These are phyloP conservation scores for Pandemis corylana DNA, from an alignment of 2,888 invertebrate genomes.

Conservation along the genomic window DNA sequence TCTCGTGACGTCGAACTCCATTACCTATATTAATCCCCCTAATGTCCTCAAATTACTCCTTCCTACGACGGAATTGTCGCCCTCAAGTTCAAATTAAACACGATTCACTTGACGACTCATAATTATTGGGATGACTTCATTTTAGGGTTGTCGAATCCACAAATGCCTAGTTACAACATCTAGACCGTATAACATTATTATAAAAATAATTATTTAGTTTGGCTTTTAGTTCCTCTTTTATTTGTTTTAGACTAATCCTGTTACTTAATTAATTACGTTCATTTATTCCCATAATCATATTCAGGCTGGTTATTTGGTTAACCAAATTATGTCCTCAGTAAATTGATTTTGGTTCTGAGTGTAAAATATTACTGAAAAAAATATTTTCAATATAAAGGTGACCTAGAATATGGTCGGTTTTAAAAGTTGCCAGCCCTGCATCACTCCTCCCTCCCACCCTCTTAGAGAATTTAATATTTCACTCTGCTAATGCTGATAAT, in stretches of 20 bases:
- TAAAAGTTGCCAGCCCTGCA: background rate
- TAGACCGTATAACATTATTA: too few relatives aligned
- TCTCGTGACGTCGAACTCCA: conserved; percentile 51
- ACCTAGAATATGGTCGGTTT: background rate
- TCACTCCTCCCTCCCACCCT: conserved; percentile 2
- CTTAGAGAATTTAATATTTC: conserved; percentile 12
- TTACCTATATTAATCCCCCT: conserved; percentile 57
- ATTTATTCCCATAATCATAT: too few relatives aligned
- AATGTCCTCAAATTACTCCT: conserved; percentile 53
- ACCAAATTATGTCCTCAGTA: too few relatives aligned
- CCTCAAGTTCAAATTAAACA: conserved; percentile 29
- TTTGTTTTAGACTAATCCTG: too few relatives aligned
- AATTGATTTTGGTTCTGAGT: too few relatives aligned
- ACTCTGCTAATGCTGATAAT: conserved; percentile 1
- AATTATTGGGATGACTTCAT: conserved; percentile 26
- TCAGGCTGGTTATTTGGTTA: too few relatives aligned
- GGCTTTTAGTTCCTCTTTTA: too few relatives aligned
- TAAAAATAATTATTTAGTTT: too few relatives aligned
- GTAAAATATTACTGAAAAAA: too few relatives aligned
- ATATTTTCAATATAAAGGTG: background rate
- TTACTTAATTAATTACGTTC: too few relatives aligned
- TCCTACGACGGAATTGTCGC: conserved; percentile 32
- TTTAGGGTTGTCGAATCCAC: background rate
- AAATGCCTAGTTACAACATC: background rate
- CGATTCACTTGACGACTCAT: conserved; percentile 34